Evolutionary conservation across 2,888 invertebrate species (phyloP).

Genomic region (Trichogramma evanescens): DNA sequence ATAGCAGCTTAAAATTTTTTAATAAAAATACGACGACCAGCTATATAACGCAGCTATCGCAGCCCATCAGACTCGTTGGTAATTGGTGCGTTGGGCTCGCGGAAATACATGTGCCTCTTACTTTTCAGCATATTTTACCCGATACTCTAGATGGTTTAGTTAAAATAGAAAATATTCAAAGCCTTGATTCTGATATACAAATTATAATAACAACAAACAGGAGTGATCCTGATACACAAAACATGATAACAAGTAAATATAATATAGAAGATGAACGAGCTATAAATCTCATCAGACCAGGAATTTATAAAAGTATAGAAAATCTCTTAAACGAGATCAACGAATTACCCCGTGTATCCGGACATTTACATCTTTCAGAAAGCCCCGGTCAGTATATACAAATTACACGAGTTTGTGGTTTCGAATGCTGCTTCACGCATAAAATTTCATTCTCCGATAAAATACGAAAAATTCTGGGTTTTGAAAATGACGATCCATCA

Average conservation of each 20-base stretch:
- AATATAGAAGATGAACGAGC: too few species aligned
- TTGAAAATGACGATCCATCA: neutral
- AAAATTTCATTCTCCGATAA: too few species aligned
- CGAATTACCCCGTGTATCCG: too few species aligned
- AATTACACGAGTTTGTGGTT: too few species aligned
- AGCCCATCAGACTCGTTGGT: conserved; percentile 17
- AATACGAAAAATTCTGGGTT: neutral
- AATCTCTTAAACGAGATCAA: too few species aligned
- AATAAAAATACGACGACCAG: neutral
- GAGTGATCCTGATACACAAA: too few species aligned
- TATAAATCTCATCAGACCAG: too few species aligned
- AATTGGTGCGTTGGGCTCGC: neutral
- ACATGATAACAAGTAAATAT: too few species aligned
- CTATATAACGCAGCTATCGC: conserved; percentile 18
- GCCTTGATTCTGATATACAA: neutral
- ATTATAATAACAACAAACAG: neutral
- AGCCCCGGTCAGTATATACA: too few species aligned
- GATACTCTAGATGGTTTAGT: neutral
- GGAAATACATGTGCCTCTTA: neutral
- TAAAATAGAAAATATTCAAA: neutral
- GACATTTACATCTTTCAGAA: too few species aligned
- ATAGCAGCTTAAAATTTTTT: conserved; percentile 16
- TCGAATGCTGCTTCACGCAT: too few species aligned
- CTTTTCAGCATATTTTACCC: neutral
- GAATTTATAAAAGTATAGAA: too few species aligned